Conservation (phyloP, 2,888 invertebrate species). For the Tricholauxania praeusta region DNA sequence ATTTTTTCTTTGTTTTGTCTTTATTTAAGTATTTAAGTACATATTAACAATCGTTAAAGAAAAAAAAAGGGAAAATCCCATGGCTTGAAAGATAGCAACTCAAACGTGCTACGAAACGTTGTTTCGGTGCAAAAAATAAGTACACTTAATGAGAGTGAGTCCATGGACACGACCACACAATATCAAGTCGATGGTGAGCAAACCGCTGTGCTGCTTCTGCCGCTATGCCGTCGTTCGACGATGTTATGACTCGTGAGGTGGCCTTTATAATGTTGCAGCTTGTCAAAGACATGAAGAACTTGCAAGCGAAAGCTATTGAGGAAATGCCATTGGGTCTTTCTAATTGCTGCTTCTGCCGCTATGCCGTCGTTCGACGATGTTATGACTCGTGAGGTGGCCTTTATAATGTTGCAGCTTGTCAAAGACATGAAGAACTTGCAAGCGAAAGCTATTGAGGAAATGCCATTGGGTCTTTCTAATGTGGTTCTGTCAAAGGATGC, state of each 20-base stretch:
- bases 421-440: conserved; percentile 86
- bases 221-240: conserved; percentile 67
- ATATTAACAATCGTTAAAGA: no score
- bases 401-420: conserved; percentile 84
- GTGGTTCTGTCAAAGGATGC: conserved; percentile 79
- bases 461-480: conserved; percentile 77
- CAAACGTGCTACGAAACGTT: conserved; percentile 67
- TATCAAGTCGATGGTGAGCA: background rate
- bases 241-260: conserved; percentile 74
- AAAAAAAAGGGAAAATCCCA: no score
- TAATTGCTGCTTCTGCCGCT: no score
- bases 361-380: conserved; percentile 69
- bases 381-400: conserved; percentile 76
- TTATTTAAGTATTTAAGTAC: no score
- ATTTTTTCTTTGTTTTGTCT: no score
- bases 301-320: conserved; percentile 86
- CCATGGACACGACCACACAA: conserved; percentile 27
- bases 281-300: conserved; percentile 83
- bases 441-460: conserved; percentile 85
- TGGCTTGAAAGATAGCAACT: conserved; percentile 57
- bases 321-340: conserved; percentile 79
- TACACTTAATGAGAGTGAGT: conserved; percentile 59
- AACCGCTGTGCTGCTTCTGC: conserved; percentile 41
- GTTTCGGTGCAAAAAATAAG: conserved; percentile 69
- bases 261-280: conserved; percentile 84